Evolutionary conservation across 1,140 invertebrate species (phyloP).

Genomic region (Temnothorax curvispinosus): DNA sequence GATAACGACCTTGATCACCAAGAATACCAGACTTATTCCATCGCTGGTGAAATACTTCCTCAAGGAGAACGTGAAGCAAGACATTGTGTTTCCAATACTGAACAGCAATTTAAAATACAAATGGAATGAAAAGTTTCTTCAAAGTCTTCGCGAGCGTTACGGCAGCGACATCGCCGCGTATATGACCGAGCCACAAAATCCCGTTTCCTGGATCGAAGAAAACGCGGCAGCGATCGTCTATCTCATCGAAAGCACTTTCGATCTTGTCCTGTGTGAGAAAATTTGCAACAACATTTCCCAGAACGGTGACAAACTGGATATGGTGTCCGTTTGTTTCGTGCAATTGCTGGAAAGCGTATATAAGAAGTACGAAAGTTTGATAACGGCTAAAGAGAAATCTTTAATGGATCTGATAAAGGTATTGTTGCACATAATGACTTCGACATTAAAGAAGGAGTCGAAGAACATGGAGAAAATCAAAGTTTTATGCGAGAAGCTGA

Average conservation of each 20-base stretch:
- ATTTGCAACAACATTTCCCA: constrained; percentile 76
- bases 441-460: constrained; percentile 86
- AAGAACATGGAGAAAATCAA: constrained; percentile 84
- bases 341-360: constrained; percentile 82
- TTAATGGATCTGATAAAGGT: constrained; percentile 86
- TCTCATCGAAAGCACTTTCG: constrained; percentile 79
- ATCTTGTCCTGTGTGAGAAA: constrained; percentile 73
- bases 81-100: constrained; percentile 79
- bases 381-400: constrained; percentile 78
- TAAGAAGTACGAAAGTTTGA: constrained; percentile 74
- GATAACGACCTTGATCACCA: constrained; percentile 75
- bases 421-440: constrained; percentile 86
- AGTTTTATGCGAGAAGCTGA: constrained; percentile 80
- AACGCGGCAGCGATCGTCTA: constrained; percentile 74
- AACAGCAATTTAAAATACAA: constrained; percentile 75
- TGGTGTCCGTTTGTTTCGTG: constrained; percentile 76
- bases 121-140: constrained; percentile 78
- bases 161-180: constrained; percentile 77
- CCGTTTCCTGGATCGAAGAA: constrained; percentile 77
- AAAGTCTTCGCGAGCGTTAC: constrained; percentile 72
- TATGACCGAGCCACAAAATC: constrained; percentile 70
- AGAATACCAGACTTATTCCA: constrained; percentile 74
- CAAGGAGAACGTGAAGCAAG: constrained; percentile 69
- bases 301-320: constrained; percentile 80
- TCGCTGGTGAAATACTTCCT: constrained; percentile 73